These are phyloP conservation scores for Rhodeus uyekii DNA, from an alignment of 2,797 vertebrate genomes.

Conservation along the genomic window DNA sequence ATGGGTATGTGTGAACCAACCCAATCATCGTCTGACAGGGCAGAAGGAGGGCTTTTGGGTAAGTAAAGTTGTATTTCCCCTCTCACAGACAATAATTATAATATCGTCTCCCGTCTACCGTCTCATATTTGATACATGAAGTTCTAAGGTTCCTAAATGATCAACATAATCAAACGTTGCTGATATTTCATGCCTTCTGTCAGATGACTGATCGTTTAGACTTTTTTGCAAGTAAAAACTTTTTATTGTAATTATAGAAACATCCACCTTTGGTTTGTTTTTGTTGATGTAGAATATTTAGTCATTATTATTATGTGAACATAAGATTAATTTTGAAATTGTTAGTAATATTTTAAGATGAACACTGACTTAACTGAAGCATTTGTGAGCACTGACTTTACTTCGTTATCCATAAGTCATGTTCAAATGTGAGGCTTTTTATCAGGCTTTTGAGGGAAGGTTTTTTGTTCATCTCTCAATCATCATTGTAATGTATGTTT, in stretches of 20 bases:
- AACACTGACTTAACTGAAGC: not conserved
- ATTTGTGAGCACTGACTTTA: too few relatives aligned
- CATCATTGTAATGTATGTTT: not conserved
- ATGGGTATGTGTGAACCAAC: conserved; percentile 30
- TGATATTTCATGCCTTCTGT: not conserved
- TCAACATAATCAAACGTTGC: not conserved
- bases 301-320: not conserved
- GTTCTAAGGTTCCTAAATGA: not conserved
- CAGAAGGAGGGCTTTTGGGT: conserved; percentile 49
- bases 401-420: not conserved
- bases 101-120: too few relatives aligned
- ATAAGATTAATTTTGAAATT: not conserved
- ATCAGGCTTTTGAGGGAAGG: not conserved
- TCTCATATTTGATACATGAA: not conserved
- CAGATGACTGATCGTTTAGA: not conserved
- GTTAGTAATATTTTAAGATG: not conserved
- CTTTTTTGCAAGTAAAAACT: not conserved
- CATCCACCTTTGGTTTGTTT: not conserved
- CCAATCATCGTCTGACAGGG: conserved; percentile 54
- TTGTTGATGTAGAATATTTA: not conserved
- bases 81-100: not conserved
- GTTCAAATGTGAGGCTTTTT: not conserved
- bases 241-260: not conserved
- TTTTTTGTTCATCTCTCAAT: not conserved
- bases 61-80: conserved; percentile 54